These are phyloP conservation scores for Cassiopea xamachana DNA, from an alignment of 30 jellyfish, hydroid and myxozoan genomes.

Conservation along the genomic window DNA sequence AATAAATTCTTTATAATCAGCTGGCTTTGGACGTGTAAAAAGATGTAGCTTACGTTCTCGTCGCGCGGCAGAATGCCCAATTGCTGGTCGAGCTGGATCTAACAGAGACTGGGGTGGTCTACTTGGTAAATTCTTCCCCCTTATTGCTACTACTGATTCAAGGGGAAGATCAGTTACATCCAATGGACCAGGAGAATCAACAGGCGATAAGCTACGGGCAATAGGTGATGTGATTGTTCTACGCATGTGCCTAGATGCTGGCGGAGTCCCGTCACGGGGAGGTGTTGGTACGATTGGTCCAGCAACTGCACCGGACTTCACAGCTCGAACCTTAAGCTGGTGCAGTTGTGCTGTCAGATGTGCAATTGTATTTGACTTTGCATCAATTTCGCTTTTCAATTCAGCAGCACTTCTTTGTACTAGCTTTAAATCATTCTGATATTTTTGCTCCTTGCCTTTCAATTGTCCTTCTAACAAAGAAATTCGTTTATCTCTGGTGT, in stretches of 20 bases:
- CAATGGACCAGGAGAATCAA: conserved; percentile 62
- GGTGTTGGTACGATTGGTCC: conserved; percentile 72
- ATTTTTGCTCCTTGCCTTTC: conserved; percentile 86
- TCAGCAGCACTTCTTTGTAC: conserved; percentile 68
- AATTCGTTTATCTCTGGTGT: conserved; percentile 83
- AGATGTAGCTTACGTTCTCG: conserved; percentile 73
- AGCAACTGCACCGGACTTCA: not conserved
- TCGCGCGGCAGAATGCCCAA: conserved; percentile 79
- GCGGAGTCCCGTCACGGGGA: conserved; percentile 76
- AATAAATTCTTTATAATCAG: conserved; percentile 83
- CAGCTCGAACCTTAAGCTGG: conserved; percentile 47
- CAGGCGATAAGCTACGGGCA: conserved; percentile 43
- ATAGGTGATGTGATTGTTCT: conserved; percentile 66
- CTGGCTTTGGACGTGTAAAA: conserved; percentile 69
- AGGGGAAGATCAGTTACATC: conserved; percentile 64
- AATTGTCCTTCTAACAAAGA: conserved; percentile 87
- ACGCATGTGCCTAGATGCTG: conserved; percentile 54
- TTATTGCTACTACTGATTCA: conserved; percentile 64
- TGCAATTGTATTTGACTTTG: conserved; percentile 81
- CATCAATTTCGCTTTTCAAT: conserved; percentile 83
- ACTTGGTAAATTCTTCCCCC: conserved; percentile 41
- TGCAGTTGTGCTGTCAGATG: conserved; percentile 85
- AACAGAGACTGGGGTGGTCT: conserved; percentile 75
- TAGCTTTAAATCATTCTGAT: conserved; percentile 63
- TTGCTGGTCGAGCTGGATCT: conserved; percentile 78